Evolutionary conservation across 2,113 vertebrate species (phyloP), one percentile per base, ranked within the genome.

Genomic region (Podiceps cristatus): DNA sequence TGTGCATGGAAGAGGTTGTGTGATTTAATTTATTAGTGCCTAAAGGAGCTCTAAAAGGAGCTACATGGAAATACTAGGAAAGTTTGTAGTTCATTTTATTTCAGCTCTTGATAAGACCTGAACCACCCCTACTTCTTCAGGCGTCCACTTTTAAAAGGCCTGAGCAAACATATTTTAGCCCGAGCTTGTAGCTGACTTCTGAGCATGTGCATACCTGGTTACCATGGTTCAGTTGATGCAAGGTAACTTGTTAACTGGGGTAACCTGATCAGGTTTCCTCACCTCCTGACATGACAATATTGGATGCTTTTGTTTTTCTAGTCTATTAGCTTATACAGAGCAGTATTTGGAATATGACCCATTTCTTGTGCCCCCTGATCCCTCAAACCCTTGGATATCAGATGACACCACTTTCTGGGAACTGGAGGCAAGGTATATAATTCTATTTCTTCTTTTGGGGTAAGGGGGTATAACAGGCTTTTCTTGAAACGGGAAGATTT

Each of bases 261-360:
- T 89, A 78, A 52, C n/a, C 52, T 91, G 23, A 5, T 56, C 33
- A 35, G 52, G 3, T 87, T 94, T 94, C 44, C n/a, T 85, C 7
- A 13, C 37, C 44, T 88, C 29, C 73, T 96, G 80, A 96, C 28
- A 29, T 72, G 31, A 78, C 58, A 56, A 66, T 73, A 3, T 93
- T 75, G 56, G 37, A 53, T 92, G 29, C 27, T 97, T 87, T 91
- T 97, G 33, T 96, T 95, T 97, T 92, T 72, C 78, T 88, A 99
- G 99, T 98, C 98, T 99, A 94, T 97, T 99, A 98, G 98, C 97
- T 88, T 99, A 99, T 97, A 99, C 99, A 45, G 99, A 99, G 97
- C 99, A 99, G 98, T 99, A 99, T 96, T 90, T 99, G 96, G 99
- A 99, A 98, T 99, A 99, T n/a, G 99, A 99, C 98, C 99, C 99